phyloP scores from a whole-genome alignment of 2,888 invertebrate genomes.

The Galerucella calmariensis region DNA sequence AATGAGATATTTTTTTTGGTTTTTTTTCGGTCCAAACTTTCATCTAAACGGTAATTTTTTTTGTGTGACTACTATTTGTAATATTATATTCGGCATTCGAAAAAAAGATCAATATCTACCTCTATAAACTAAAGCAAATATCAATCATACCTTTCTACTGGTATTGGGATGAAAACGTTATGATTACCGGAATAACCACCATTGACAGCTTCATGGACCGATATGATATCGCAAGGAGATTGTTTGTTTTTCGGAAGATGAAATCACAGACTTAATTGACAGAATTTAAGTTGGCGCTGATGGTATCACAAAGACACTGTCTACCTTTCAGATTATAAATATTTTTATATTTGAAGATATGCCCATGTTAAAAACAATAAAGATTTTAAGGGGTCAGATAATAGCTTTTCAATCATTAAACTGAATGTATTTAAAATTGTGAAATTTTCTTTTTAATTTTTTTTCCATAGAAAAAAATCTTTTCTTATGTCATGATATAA shows the following conservation, averaged over 20 bases:
- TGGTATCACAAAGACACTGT: constrained; percentile 52
- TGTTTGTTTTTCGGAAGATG: constrained; percentile 37
- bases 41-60: neutral
- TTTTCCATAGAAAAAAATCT: too few species aligned
- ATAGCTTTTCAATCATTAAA: neutral
- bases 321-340: constrained; percentile 51
- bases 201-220: constrained; percentile 35
- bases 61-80: neutral
- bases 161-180: constrained; percentile 7
- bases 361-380: constrained; percentile 40
- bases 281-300: constrained; percentile 52
- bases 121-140: neutral
- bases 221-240: constrained; percentile 28
- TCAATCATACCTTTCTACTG: constrained; percentile 15
- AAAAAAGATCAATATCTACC: neutral
- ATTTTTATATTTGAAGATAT: constrained; percentile 55
- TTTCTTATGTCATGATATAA: too few species aligned
- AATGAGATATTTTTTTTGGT: too few species aligned
- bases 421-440: neutral
- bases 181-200: constrained; percentile 42
- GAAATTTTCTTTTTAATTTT: neutral
- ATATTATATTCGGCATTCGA: neutral
- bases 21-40: neutral
- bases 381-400: neutral
- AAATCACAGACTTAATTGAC: constrained; percentile 50